Evolutionary conservation across 1,140 invertebrate genomes (phyloP).

Genomic region (Bombus superbus): DNA sequence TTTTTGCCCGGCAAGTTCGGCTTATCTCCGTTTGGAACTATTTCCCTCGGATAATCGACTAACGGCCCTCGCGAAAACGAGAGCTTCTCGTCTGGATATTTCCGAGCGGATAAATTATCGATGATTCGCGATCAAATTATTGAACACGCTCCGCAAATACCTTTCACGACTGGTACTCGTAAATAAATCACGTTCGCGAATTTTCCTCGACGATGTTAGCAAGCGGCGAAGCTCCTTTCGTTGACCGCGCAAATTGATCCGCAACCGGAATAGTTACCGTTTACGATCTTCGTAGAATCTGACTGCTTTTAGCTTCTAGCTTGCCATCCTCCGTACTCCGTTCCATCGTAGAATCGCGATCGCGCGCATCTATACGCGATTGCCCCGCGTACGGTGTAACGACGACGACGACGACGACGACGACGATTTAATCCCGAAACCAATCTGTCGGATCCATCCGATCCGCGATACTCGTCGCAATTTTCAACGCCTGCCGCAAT

Average conservation of each 20-base stretch:
- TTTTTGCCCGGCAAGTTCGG: not conserved
- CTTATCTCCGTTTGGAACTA: not conserved
- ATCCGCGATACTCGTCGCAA: not conserved
- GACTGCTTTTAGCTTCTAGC: too few species aligned
- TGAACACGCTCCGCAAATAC: slow-evolving; percentile 13
- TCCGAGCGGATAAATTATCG: slow-evolving; percentile 1
- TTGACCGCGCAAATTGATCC: not conserved
- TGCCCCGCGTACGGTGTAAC: too few species aligned
- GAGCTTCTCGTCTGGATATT: slow-evolving; percentile 1
- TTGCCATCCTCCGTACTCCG: rapidly evolving
- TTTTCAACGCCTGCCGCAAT: too few species aligned
- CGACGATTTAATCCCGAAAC: too few species aligned
- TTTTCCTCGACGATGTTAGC: not conserved
- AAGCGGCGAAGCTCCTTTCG: not conserved
- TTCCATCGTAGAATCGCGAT: too few species aligned
- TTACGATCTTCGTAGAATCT: not conserved
- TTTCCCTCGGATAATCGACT: not conserved
- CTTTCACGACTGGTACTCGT: slow-evolving; percentile 1
- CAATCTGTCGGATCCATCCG: too few species aligned
- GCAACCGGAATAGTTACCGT: rapidly evolving
- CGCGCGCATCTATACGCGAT: too few species aligned
- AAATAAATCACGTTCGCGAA: not conserved
- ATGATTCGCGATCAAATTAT: slow-evolving; percentile 15
- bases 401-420: too few species aligned
- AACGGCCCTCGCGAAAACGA: not conserved